Evolutionary conservation across 2,797 vertebrate genomes (phyloP).

Genomic region (Rhadinocentrus ornatus): DNA sequence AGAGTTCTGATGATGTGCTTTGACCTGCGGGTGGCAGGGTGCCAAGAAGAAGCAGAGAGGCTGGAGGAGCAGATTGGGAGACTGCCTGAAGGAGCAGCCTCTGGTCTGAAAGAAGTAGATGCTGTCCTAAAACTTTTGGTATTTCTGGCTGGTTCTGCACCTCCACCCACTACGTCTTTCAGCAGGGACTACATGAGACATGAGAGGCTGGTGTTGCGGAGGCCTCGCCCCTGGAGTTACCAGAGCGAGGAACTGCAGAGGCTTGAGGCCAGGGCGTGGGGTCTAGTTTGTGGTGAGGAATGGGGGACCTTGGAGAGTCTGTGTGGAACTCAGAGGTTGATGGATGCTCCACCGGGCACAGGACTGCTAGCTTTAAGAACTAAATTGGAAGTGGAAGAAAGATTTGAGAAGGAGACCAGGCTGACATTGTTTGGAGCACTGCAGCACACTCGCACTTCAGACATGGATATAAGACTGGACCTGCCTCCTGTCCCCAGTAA

Average conservation of each 20-base stretch:
- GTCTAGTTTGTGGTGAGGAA: conserved; percentile 82
- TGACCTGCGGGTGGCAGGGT: conserved; percentile 89
- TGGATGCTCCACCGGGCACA: conserved; percentile 88
- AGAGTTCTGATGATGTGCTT: conserved; percentile 95
- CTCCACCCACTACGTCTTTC: conserved; percentile 80
- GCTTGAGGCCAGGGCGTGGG: conserved; percentile 82
- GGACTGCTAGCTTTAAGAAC: conserved; percentile 85
- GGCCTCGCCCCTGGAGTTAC: conserved; percentile 76
- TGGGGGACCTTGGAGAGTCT: conserved; percentile 79
- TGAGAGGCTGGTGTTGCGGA: conserved; percentile 76
- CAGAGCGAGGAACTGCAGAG: conserved; percentile 81
- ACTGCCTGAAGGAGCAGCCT: conserved; percentile 75
- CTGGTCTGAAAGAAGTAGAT: conserved; percentile 81
- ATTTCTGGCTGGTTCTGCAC: conserved; percentile 89
- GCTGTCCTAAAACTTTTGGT: conserved; percentile 90
- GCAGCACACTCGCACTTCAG: conserved; percentile 90
- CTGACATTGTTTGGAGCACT: conserved; percentile 93
- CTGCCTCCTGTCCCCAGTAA: conserved; percentile 92
- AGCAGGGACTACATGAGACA: conserved; percentile 83
- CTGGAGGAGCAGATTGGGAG: conserved; percentile 88
- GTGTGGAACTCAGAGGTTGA: conserved; percentile 84
- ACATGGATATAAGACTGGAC: conserved; percentile 93
- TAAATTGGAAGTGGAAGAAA: conserved; percentile 85
- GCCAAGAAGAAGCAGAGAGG: conserved; percentile 87
- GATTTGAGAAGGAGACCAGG: conserved; percentile 91